Base-by-base conservation (phyloP, 2,888 invertebrate genomes). In the Oegoconia quadripuncta region DNA sequence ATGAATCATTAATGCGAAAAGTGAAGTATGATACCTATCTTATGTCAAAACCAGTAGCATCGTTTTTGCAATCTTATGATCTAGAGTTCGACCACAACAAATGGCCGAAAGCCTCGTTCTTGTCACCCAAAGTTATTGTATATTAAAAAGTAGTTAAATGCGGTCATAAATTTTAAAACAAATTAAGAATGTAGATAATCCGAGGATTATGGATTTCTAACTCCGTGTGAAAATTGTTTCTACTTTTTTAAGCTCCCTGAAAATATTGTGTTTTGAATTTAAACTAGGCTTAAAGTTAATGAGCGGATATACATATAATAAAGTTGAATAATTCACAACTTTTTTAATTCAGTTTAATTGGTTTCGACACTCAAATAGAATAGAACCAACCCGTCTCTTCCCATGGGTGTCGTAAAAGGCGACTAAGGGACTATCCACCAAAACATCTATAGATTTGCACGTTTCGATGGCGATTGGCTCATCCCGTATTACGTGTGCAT, bases 41-140 rank as follows among this genome's bases (percentile, higher is more conserved):
- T 32, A 29, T 30, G 36, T 37, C 30, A 37, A 41, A 39, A 39
- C 39, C 36, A 39, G 42, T 39, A 42, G 42, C 39, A 26, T 37
- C 14, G 26, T 18, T 12, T 42, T 31, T 26, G 26, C 22, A 34
- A 42, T 39, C 39, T 30, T 23, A 36, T 5, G 36, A 36, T 20
- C 29, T n/a, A n/a, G n/a, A n/a, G n/a, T n/a, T 36, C 39, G 31
- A 43, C 45, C 42, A 42, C 39, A 44, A 35, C 41, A 43, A 41
- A 43, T 41, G 35, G 39, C 32, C 25, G 34, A 43, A 39, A 37
- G 33, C 38, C 28, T 39, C 37, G 37, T 46, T 48, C 36, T 39
- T 42, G 39, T 39, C 29, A 26, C 13, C 9, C 17, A 25, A 15
- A 14, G 31, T 35, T 37, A 40, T 27, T 33, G 30, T 44, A 40